Percentiles rank a stretch among this genome's conserved stretches.
phyloP scores from a whole-genome alignment of 92 coral and sea anemone genomes.

The Pocillopora meandrina region DNA sequence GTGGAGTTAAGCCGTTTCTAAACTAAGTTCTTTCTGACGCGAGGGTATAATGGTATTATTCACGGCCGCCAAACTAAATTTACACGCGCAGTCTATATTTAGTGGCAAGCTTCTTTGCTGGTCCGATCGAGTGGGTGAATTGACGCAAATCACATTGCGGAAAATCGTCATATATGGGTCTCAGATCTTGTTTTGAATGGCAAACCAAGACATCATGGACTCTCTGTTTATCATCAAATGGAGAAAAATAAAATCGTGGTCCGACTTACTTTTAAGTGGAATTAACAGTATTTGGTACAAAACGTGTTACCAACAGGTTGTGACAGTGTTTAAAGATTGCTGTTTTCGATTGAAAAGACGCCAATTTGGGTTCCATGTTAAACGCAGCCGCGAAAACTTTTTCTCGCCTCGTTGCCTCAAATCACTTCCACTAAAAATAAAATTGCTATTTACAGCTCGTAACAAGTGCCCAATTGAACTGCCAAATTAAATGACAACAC shows the following conservation, averaged over 20 bases:
- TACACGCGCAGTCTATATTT: constrained; percentile 27
- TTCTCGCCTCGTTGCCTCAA: constrained; percentile 32
- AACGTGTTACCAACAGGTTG: not conserved
- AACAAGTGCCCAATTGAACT: constrained; percentile 52
- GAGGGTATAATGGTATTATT: constrained; percentile 17
- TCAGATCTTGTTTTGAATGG: not conserved
- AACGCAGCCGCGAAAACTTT: not conserved
- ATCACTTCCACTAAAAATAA: constrained; percentile 21
- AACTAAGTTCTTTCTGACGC: not conserved
- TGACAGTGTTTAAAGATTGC: not conserved
- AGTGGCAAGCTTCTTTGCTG: not conserved
- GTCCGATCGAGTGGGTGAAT: constrained; percentile 22
- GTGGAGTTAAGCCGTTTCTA: no score
- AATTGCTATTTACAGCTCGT: constrained; percentile 25
- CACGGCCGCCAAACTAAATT: constrained; percentile 22
- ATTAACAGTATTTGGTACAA: not conserved
- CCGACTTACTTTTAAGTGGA: not conserved
- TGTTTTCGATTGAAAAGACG: not conserved
- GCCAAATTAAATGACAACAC: constrained; percentile 52
- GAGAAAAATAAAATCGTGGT: not conserved
- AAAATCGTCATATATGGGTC: constrained; percentile 17
- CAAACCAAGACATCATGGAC: not conserved
- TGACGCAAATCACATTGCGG: constrained; percentile 36
- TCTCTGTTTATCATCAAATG: not conserved
- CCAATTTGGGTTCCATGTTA: not conserved